Evolutionary conservation across 2,797 vertebrate species (phyloP).

Genomic region (Hoplostethus atlanticus): DNA sequence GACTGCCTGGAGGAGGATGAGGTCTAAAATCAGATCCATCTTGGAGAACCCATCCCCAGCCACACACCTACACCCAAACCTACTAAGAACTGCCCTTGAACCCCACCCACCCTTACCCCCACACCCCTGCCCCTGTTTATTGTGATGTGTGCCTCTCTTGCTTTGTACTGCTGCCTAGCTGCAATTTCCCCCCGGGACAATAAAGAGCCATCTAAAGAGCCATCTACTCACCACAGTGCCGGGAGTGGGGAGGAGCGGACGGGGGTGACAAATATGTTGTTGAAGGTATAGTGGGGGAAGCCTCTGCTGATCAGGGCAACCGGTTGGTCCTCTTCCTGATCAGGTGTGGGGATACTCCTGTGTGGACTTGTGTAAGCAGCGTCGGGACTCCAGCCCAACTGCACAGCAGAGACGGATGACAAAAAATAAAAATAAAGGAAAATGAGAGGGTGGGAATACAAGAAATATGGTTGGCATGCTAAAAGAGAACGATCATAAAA

Average conservation of each 20-base stretch:
- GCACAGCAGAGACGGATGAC: slow-evolving; percentile 14
- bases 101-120: too few species aligned
- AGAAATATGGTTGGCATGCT: neutral
- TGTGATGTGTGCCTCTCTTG: too few species aligned
- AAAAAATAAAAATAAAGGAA: neutral
- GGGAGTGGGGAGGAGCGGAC: slow-evolving; percentile 91
- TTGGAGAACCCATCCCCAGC: too few species aligned
- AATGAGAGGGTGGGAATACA: neutral
- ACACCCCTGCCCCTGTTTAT: too few species aligned
- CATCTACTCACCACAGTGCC: slow-evolving; percentile 83
- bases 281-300: slow-evolving; percentile 78
- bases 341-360: slow-evolving; percentile 88
- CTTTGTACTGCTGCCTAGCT: too few species aligned
- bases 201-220: too few species aligned
- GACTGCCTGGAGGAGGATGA: too few species aligned
- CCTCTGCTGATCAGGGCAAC: slow-evolving; percentile 61
- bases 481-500: neutral
- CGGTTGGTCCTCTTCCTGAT: slow-evolving; percentile 84
- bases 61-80: too few species aligned
- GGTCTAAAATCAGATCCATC: too few species aligned
- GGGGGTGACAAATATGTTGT: slow-evolving; percentile 79
- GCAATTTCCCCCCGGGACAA: too few species aligned
- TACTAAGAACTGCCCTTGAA: too few species aligned
- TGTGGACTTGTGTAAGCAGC: slow-evolving; percentile 80
- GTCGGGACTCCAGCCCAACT: slow-evolving; percentile 75